Conservation (phyloP, 2,113 vertebrate species). For the Rynchops niger region DNA sequence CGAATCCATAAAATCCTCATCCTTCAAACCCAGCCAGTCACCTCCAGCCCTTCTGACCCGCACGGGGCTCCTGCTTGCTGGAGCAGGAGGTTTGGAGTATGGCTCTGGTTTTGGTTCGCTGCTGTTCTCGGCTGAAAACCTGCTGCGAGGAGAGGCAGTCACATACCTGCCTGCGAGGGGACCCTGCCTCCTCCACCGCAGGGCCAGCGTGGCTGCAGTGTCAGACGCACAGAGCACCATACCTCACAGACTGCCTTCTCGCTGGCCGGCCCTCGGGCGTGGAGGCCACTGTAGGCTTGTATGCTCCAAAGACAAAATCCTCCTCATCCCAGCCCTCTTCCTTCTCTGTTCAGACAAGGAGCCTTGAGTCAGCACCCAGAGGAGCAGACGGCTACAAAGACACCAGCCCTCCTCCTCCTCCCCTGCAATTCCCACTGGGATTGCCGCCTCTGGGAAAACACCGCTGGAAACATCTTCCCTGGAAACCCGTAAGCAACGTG, state of each 20-base stretch:
- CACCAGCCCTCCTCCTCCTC: not conserved
- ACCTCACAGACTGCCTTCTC: constrained; percentile 84
- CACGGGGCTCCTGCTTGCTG: not conserved
- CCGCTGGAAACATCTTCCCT: not conserved
- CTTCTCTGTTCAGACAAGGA: constrained; percentile 58
- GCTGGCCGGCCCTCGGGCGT: constrained; percentile 72
- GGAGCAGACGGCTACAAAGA: not conserved
- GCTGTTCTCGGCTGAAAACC: constrained; percentile 81
- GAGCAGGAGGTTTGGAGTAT: constrained; percentile 55
- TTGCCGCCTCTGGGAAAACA: not conserved
- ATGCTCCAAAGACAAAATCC: constrained; percentile 82
- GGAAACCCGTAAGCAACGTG: fast-evolving
- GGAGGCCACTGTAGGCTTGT: constrained; percentile 82
- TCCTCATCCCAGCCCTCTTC: constrained; percentile 67
- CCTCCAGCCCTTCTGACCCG: constrained; percentile 59
- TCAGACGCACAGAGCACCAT: not conserved
- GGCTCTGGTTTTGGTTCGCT: constrained; percentile 67
- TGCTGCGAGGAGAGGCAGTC: constrained; percentile 65
- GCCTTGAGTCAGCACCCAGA: not conserved
- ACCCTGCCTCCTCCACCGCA: not conserved
- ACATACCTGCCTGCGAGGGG: not conserved
- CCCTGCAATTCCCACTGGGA: not conserved
- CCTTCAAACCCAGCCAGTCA: constrained; percentile 85
- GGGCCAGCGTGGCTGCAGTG: not conserved
- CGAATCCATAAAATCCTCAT: constrained; percentile 42